Base-by-base conservation (phyloP, 2,113 vertebrate genomes). In the Lagopus muta region DNA sequence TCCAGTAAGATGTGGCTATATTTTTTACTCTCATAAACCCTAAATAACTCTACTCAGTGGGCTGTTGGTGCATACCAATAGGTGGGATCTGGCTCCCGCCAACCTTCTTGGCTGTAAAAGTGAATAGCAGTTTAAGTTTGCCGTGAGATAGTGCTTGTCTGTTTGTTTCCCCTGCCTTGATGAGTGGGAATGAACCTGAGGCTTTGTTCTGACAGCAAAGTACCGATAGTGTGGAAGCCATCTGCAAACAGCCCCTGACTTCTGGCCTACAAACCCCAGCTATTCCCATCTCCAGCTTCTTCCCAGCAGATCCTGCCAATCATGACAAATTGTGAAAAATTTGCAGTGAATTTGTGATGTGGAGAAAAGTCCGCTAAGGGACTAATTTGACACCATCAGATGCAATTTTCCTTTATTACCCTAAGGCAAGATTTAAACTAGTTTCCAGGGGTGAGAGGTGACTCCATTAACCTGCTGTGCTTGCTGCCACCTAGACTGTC, bases 371-470 rank as follows among this genome's bases (percentile, higher is more conserved):
- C 90, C 94, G 47, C 80, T 45, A 95, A 57, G 95, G 94, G 96
- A 96, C 74, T 97, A 94, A 97, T 97, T 96, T 97, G 95, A 95
- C 85, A 93, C 93, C 88, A 90, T 96, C 89, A 94, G 79, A 94
- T 93, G 88, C 80, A 95, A 95, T 97, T 96, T 95, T 81, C 74
- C 61, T 95, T 95, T 94, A 88, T 95, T 92, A 92, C 94, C 94
- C 89, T 96, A 90, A 96, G 90, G 93, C 94, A 94, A 97, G 93
- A 79, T 96, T 96, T 94, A 94, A 97, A 97, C 93, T 95, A 93
- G 95, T 95, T 97, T 97, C 88, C 91, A 89, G 87, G 73, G 95
- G 92, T 97, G 85, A 96, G 92, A 95, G 95, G 95, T 97, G 89
- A 96, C 43, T 93, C 75, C 55, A 89, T 95, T 94, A 96, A 95